Conservation (phyloP, 2,888 invertebrate species). For the Mythimna lalbum region DNA sequence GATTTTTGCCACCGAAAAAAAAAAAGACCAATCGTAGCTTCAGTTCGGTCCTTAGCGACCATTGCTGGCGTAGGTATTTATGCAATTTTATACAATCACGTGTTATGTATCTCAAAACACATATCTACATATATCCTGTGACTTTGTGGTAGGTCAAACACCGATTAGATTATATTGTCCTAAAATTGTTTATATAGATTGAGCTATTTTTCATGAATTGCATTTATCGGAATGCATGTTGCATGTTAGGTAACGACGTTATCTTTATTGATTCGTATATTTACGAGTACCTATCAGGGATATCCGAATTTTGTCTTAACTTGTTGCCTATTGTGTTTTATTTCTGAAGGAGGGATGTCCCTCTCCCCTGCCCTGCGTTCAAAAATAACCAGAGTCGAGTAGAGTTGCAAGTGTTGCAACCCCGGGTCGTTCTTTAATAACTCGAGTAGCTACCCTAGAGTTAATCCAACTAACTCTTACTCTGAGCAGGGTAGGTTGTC, state of each 20-base stretch:
- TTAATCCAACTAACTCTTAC: too few species aligned
- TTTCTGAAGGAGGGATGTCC: too few species aligned
- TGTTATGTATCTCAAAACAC: not conserved
- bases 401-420: too few species aligned
- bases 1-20: too few species aligned
- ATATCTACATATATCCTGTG: not conserved
- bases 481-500: too few species aligned
- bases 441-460: too few species aligned
- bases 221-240: slow-evolving; percentile 34
- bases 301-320: slow-evolving; percentile 7
- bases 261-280: slow-evolving; percentile 26
- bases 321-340: too few species aligned
- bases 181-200: slow-evolving; percentile 14
- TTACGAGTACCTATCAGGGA: slow-evolving; percentile 13
- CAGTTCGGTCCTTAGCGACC: not conserved
- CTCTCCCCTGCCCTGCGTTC: not conserved
- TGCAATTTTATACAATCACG: slow-evolving; percentile 3
- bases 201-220: slow-evolving; percentile 42
- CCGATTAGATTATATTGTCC: slow-evolving; percentile 33
- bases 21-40: not conserved
- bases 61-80: not conserved
- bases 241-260: slow-evolving; percentile 20
- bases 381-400: too few species aligned
- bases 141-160: slow-evolving; percentile 40
- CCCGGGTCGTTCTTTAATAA: too few species aligned